phyloP scores from a whole-genome alignment of 2,888 invertebrate species.

The Nephrocerus scutellatus region DNA sequence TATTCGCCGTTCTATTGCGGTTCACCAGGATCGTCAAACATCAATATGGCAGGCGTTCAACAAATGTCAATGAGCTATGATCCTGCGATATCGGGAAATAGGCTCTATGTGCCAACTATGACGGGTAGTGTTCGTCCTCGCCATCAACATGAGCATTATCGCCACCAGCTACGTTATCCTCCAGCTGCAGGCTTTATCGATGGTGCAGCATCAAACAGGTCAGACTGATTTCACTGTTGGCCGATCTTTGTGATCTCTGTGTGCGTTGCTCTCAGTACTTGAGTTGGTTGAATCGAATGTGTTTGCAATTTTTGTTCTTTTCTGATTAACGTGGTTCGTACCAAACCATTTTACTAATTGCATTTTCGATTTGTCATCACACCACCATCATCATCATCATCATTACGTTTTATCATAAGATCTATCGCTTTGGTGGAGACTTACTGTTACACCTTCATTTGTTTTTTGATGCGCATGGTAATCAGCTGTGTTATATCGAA shows the following conservation, averaged over 20 bases:
- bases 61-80: slow-evolving; percentile 36
- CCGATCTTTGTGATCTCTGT: slow-evolving; percentile 17
- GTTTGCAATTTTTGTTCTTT: slow-evolving; percentile 7
- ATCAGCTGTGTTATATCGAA: no score
- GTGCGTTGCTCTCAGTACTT: slow-evolving; percentile 14
- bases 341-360: no score
- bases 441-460: no score
- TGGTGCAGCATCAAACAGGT: slow-evolving; percentile 19
- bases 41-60: slow-evolving; percentile 17
- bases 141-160: slow-evolving; percentile 20
- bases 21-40: slow-evolving; percentile 31
- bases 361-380: slow-evolving; percentile 1
- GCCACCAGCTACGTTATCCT: slow-evolving; percentile 16
- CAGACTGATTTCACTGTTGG: no score
- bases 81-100: slow-evolving; percentile 25
- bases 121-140: background rate
- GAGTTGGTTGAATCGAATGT: slow-evolving; percentile 14
- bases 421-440: no score
- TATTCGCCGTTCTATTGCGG: slow-evolving; percentile 40
- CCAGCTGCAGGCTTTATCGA: slow-evolving; percentile 18
- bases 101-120: background rate
- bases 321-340: slow-evolving; percentile 2
- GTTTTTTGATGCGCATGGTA: no score
- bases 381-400: background rate
- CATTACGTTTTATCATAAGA: no score